A percentile compares a stretch with the other conserved stretches of the same genome.
phyloP scores from a whole-genome alignment of 2,113 vertebrate genomes.

The Scopus umbretta region DNA sequence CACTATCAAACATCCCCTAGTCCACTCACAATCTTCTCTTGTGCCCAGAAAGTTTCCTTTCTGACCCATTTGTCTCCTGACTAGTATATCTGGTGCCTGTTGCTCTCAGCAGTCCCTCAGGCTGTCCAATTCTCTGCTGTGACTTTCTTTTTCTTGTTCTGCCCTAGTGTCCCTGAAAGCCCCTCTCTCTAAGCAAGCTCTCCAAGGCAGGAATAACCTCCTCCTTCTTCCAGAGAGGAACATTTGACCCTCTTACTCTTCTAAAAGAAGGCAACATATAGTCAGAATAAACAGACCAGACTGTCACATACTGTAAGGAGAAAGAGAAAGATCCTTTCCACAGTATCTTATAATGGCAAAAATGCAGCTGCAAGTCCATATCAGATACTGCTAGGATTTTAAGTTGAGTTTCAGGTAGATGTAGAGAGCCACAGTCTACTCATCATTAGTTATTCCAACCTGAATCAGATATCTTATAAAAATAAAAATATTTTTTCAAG shows the following conservation, averaged over 20 bases:
- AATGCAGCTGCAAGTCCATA: neutral
- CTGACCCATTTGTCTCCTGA: neutral
- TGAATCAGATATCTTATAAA: neutral
- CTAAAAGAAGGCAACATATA: neutral
- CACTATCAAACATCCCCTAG: neutral
- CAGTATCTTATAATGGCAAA: neutral
- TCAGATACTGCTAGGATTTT: neutral
- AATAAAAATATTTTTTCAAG: neutral
- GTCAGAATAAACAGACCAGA: neutral
- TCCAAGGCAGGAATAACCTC: neutral
- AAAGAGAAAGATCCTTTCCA: neutral
- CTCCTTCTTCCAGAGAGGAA: neutral
- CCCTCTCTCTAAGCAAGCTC: neutral
- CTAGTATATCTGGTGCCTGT: neutral
- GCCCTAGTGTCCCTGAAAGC: neutral
- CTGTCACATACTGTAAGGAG: neutral
- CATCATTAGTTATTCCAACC: neutral
- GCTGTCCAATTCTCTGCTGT: neutral
- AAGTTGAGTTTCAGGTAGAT: neutral
- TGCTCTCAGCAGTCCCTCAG: neutral
- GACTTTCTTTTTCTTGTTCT: neutral
- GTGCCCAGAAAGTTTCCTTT: neutral
- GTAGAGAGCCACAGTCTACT: neutral
- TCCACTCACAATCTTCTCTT: neutral
- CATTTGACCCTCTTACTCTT: neutral